Evolutionary conservation across 2,113 vertebrate species (phyloP).

Genomic region (Polypterus bichir): DNA sequence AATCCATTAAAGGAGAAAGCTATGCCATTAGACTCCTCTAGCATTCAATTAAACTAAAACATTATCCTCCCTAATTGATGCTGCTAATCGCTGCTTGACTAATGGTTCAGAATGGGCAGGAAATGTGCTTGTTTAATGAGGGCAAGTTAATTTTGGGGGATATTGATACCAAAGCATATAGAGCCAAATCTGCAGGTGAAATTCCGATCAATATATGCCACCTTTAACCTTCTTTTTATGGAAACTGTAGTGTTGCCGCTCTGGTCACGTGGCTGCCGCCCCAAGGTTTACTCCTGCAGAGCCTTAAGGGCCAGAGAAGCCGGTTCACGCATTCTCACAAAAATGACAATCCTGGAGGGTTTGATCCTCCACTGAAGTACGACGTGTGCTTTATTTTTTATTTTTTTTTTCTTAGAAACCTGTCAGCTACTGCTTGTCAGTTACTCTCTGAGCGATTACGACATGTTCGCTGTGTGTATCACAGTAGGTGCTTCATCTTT

Average conservation of each 20-base stretch:
- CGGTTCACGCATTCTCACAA: too few relatives aligned
- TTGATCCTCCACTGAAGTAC: too few relatives aligned
- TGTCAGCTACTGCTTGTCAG: too few relatives aligned
- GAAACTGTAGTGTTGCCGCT: too few relatives aligned
- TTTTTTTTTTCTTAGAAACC: too few relatives aligned
- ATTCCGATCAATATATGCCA: slow-evolving; percentile 12
- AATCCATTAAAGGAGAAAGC: slow-evolving; percentile 20
- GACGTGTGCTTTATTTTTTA: too few relatives aligned
- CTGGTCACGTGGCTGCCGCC: not conserved
- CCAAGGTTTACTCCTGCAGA: too few relatives aligned
- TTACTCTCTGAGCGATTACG: too few relatives aligned
- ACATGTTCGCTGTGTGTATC: too few relatives aligned
- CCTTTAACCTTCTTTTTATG: not conserved
- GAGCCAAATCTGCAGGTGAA: not conserved
- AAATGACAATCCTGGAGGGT: too few relatives aligned
- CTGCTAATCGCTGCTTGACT: slow-evolving; percentile 26
- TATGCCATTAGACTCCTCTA: slow-evolving; percentile 20
- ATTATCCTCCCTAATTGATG: slow-evolving; percentile 27
- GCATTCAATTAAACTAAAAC: slow-evolving; percentile 29
- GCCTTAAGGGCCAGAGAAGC: too few relatives aligned
- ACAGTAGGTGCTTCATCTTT: too few relatives aligned
- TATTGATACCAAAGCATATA: slow-evolving; percentile 16
- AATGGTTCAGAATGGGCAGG: slow-evolving; percentile 21
- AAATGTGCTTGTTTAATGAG: slow-evolving; percentile 22
- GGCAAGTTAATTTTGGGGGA: slow-evolving; percentile 21